phyloP scores from a whole-genome alignment of 2,113 vertebrate genomes.

The Phaetusa simplex region DNA sequence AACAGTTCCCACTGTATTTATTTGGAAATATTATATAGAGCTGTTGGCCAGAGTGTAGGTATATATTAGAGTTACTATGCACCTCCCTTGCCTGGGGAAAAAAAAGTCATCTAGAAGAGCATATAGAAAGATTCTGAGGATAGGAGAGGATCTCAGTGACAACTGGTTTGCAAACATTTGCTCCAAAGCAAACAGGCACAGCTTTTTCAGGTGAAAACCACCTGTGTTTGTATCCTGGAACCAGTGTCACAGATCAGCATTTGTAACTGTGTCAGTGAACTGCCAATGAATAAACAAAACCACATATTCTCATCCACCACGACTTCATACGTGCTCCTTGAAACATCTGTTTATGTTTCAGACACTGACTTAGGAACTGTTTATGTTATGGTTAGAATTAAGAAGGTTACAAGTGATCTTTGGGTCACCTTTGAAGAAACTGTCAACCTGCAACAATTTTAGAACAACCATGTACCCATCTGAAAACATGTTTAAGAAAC shows the following conservation, averaged over 20 bases:
- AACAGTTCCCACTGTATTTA: not conserved
- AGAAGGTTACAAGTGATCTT: not conserved
- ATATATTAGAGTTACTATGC: not conserved
- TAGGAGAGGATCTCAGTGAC: not conserved
- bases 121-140: not conserved
- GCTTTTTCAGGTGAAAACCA: not conserved
- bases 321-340: not conserved
- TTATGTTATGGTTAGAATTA: not conserved
- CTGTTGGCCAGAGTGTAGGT: not conserved
- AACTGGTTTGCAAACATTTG: not conserved
- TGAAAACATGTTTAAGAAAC: not conserved
- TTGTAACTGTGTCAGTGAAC: not conserved
- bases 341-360: not conserved
- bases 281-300: not conserved
- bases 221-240: not conserved
- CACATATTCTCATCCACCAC: not conserved
- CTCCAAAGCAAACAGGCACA: not conserved
- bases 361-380: not conserved
- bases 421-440: not conserved
- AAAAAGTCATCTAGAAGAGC: not conserved
- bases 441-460: not conserved
- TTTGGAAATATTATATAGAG: not conserved
- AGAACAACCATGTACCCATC: accelerated
- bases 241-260: not conserved
- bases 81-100: not conserved